These are phyloP conservation scores for Baronia brevicornis DNA, from an alignment of 2,888 invertebrate genomes.

Conservation along the genomic window DNA sequence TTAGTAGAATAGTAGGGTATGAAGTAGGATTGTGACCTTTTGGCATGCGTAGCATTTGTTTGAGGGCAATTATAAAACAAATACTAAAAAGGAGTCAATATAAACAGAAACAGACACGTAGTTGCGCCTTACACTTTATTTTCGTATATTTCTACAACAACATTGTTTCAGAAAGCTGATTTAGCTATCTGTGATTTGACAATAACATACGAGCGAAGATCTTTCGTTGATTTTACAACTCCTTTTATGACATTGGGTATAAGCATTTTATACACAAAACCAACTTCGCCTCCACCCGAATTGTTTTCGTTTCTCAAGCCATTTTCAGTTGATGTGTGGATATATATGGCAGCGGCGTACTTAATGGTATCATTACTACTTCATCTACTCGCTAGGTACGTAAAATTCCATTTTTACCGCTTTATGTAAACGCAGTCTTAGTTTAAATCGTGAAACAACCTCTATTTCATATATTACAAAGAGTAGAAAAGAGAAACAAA, in stretches of 20 bases:
- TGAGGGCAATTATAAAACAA: not conserved
- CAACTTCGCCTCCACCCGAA: conserved; percentile 84
- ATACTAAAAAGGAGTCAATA: too few relatives aligned
- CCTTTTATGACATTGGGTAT: conserved; percentile 98
- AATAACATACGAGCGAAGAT: conserved; percentile 92
- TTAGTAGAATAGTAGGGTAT: too few relatives aligned
- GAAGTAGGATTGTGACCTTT: too few relatives aligned
- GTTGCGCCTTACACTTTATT: too few relatives aligned
- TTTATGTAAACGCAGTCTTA: too few relatives aligned
- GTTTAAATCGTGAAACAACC: too few relatives aligned
- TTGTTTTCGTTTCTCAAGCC: conserved; percentile 94
- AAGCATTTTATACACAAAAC: conserved; percentile 90
- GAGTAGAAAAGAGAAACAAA: not conserved
- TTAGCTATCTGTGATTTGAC: conserved; percentile 97
- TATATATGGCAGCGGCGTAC: conserved; percentile 92
- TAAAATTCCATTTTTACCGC: not conserved
- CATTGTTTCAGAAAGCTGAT: conserved; percentile 86
- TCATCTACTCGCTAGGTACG: conserved; percentile 86
- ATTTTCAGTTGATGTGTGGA: conserved; percentile 90
- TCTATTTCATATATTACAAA: too few relatives aligned
- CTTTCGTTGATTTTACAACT: conserved; percentile 94
- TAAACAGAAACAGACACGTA: too few relatives aligned
- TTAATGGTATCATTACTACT: conserved; percentile 87
- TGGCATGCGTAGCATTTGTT: too few relatives aligned
- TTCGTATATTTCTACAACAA: too few relatives aligned